A percentile compares a stretch with the other conserved stretches of the same genome.
phyloP scores from a whole-genome alignment of 2,888 invertebrate species.

The Frankliniella intonsa region DNA sequence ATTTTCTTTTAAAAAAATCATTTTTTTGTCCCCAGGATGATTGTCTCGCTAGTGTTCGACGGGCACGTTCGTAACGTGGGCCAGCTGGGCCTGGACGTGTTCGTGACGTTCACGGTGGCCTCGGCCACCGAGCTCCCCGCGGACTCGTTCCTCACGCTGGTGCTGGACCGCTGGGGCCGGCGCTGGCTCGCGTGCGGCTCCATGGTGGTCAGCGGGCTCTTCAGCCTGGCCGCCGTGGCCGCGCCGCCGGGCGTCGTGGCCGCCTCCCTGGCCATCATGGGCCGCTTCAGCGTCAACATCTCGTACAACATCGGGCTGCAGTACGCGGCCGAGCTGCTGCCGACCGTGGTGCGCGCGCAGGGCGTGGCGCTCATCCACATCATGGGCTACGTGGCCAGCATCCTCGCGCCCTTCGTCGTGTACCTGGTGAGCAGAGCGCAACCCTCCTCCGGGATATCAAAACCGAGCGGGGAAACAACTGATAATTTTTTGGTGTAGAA shows the following conservation, averaged over 20 bases:
- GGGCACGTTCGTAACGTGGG: conserved; percentile 85
- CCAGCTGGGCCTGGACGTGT: conserved; percentile 75
- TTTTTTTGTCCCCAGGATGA: conserved; percentile 54
- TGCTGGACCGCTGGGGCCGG: conserved; percentile 75
- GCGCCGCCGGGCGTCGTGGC: conserved; percentile 69
- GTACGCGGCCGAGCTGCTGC: conserved; percentile 81
- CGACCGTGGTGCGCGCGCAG: conserved; percentile 81
- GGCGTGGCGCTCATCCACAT: conserved; percentile 82
- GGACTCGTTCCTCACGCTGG: conserved; percentile 71
- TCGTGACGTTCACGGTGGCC: conserved; percentile 78
- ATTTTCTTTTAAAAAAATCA: too few relatives aligned
- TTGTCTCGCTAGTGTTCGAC: conserved; percentile 81
- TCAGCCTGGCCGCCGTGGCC: conserved; percentile 70
- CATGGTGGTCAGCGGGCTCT: conserved; percentile 73
- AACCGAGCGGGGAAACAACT: neutral
- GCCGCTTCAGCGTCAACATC: conserved; percentile 80
- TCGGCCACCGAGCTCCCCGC: conserved; percentile 80
- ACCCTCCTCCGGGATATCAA: neutral
- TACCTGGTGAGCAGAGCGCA: conserved; percentile 58
- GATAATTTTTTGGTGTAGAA: too few relatives aligned
- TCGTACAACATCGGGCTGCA: conserved; percentile 87
- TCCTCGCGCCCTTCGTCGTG: conserved; percentile 78
- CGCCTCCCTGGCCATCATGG: conserved; percentile 73
- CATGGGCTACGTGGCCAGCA: conserved; percentile 81
- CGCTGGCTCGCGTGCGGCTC: conserved; percentile 81